phyloP scores from a whole-genome alignment of 2,797 vertebrate species.

The Erpetoichthys calabaricus region DNA sequence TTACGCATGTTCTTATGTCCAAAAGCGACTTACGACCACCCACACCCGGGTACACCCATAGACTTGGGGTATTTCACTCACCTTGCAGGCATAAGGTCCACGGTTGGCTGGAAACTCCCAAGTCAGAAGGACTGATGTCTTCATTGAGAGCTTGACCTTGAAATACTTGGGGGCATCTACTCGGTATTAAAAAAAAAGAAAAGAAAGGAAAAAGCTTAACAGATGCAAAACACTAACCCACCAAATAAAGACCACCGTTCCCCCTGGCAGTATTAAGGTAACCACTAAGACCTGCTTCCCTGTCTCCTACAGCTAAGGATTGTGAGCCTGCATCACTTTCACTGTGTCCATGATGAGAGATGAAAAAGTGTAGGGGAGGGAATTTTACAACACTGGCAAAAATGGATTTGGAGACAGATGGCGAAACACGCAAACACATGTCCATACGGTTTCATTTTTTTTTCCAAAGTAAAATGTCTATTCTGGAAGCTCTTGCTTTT shows the following conservation, averaged over 20 bases:
- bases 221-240: no score
- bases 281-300: not conserved
- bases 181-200: conserved; percentile 29
- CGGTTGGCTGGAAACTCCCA: conserved; percentile 85
- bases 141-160: conserved; percentile 89
- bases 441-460: no score
- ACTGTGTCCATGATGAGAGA: conserved; percentile 26
- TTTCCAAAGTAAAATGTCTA: no score
- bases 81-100: conserved; percentile 64
- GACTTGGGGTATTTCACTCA: conserved; percentile 31
- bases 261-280: no score
- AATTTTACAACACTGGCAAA: conserved; percentile 24
- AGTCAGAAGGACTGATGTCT: conserved; percentile 75
- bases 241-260: no score
- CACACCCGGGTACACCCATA: not conserved
- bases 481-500: no score
- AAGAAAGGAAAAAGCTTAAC: conserved; percentile 4
- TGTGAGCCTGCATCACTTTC: conserved; percentile 32
- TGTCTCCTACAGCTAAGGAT: conserved; percentile 32
- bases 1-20: no score
- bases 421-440: conserved; percentile 42
- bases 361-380: conserved; percentile 49
- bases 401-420: conserved; percentile 51
- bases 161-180: conserved; percentile 97
- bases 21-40: no score